A percentile compares a stretch with the other conserved stretches of the same genome.
Conservation (phyloP, 1,140 invertebrate species). For the Chionoecetes opilio region DNA sequence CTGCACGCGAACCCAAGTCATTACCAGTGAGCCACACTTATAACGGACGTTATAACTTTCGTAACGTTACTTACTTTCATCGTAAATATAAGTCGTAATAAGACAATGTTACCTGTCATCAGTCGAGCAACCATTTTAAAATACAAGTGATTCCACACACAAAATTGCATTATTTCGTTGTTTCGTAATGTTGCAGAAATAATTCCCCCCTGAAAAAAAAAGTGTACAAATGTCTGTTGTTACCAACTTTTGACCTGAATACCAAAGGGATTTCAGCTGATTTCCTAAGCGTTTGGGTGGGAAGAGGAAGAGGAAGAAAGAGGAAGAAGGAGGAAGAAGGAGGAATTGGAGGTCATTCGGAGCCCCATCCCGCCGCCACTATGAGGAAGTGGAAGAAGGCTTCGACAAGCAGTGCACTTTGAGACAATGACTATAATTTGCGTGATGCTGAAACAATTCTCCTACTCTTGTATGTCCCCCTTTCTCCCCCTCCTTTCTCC, state of each 20-base stretch:
- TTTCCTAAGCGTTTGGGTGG: neutral
- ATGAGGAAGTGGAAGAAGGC: neutral
- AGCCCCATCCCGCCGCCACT: neutral
- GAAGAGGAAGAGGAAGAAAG: neutral
- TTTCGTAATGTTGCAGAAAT: no score
- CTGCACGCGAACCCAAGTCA: no score
- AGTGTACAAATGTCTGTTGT: neutral
- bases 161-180: no score
- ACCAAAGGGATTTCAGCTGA: neutral
- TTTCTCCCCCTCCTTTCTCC: neutral
- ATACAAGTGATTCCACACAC: no score
- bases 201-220: neutral
- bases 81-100: no score
- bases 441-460: neutral
- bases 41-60: no score
- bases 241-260: neutral
- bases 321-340: neutral
- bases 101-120: no score
- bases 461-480: neutral
- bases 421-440: slow-evolving; percentile 31
- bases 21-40: no score
- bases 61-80: no score
- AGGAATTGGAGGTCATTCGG: no score
- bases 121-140: no score
- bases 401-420: neutral